Evolutionary conservation across 2,888 invertebrate species (phyloP), one percentile per base, ranked within the genome.

Genomic region (Plebejus melissa): DNA sequence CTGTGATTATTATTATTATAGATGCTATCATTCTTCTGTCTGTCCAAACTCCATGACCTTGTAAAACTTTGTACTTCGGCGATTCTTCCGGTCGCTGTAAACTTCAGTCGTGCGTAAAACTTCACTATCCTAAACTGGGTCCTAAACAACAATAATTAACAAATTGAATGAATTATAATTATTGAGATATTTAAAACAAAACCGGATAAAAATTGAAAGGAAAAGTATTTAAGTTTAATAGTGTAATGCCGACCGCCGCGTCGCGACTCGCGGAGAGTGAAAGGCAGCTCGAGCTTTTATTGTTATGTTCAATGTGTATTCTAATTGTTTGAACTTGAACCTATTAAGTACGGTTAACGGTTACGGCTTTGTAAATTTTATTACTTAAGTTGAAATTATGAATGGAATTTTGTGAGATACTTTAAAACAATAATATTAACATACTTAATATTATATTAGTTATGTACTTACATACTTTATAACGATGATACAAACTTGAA

Each of bases 171-270:
- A 60, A 74, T 41, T 41, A 60, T 1, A 50, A 13, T 46, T 3
- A 54, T 54, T 54, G 58, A 74, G 38, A 74, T 28, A 11, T 32
- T 2, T n/a, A 60, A 60, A 11, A 60, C 22, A 74, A 65, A 74
- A 74, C 74, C 65, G 74, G 65, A 60, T 74, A 41, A 41, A 13
- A n/a, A 74, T 65, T 65, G 74, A 74, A 74, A 74, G 74, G 41
- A 74, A 74, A 60, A 74, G 74, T 65, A 32, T 60, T 60, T 74
- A 22, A 41, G 16, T 74, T 74, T 60, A 22, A 46, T 41, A 46
- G 2, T 32, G 46, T 74, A 74, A 46, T 74, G 58, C 57, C 57
- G 58, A 58, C 36, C 57, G 22, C 41, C 41, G 36, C 60, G 41
- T 41, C 74, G 65, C 60, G 58, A 74, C 36, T 38, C 58, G 74